phyloP scores from a whole-genome alignment of 2,113 vertebrate species.

The Pollachius pollachius region DNA sequence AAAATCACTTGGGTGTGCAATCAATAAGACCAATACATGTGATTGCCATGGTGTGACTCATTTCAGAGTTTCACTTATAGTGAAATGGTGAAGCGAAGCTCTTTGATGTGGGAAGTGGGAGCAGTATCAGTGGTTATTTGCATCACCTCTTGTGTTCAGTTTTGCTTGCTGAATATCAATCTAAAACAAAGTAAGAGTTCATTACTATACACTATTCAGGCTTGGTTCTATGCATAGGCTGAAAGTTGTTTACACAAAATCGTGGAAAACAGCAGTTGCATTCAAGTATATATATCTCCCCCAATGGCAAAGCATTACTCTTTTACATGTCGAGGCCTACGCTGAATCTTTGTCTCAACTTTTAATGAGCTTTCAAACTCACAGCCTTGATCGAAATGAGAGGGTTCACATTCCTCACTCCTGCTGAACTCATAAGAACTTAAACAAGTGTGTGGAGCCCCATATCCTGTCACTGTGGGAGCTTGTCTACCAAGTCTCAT shows the following conservation, averaged over 20 bases:
- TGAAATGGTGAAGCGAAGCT: constrained; percentile 33
- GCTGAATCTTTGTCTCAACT: constrained; percentile 21
- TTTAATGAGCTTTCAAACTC: constrained; percentile 69
- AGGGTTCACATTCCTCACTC: constrained; percentile 71
- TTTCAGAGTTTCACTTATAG: constrained; percentile 54
- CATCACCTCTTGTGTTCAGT: constrained; percentile 6
- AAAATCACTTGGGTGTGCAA: too few species aligned
- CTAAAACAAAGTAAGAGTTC: too few species aligned
- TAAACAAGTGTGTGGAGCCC: constrained; percentile 58
- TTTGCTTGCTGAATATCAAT: too few species aligned
- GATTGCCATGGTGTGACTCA: constrained; percentile 56
- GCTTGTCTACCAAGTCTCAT: constrained; percentile 37
- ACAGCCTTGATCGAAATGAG: constrained; percentile 47
- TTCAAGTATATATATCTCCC: constrained; percentile 12
- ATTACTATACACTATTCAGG: too few species aligned
- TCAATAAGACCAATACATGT: too few species aligned
- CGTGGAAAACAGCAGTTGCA: too few species aligned
- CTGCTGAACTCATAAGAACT: constrained; percentile 66
- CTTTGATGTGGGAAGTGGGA: constrained; percentile 73
- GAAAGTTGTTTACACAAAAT: neutral
- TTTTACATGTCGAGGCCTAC: constrained; percentile 24
- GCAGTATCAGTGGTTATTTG: constrained; percentile 48
- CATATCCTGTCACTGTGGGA: constrained; percentile 34
- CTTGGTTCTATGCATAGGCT: too few species aligned
- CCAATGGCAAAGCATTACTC: constrained; percentile 25